Evolutionary conservation across 1,140 invertebrate genomes (phyloP).

Genomic region (Orius insidiosus): DNA sequence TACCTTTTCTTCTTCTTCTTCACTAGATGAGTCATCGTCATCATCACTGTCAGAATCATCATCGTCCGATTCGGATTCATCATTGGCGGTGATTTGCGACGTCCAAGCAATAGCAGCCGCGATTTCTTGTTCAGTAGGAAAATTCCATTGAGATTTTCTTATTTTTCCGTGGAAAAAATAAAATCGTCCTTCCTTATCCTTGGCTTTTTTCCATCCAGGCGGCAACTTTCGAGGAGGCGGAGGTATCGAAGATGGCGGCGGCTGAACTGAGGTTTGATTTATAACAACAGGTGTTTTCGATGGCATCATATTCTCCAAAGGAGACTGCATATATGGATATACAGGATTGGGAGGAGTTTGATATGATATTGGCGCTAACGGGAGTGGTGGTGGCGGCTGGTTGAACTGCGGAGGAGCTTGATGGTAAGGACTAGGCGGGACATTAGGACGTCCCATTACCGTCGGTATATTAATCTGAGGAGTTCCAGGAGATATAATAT

Average conservation of each 20-base stretch:
- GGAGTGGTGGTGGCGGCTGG: too few relatives aligned
- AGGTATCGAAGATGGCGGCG: constrained; percentile 19
- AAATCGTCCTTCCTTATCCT: constrained; percentile 57
- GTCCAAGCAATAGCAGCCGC: not conserved
- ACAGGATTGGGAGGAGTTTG: too few relatives aligned
- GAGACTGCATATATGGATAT: too few relatives aligned
- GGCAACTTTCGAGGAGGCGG: constrained; percentile 49
- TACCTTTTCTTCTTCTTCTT: constrained; percentile 13
- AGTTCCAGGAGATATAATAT: too few relatives aligned
- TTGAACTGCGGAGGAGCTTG: too few relatives aligned
- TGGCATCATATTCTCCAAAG: not conserved
- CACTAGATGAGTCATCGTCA: constrained; percentile 10
- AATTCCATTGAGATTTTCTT: constrained; percentile 73
- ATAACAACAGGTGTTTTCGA: constrained; percentile 12
- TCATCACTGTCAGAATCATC: constrained; percentile 16
- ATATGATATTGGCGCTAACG: too few relatives aligned
- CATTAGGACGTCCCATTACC: too few relatives aligned
- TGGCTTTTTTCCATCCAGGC: constrained; percentile 69
- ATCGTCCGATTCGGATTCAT: constrained; percentile 21
- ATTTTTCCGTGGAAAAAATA: constrained; percentile 85
- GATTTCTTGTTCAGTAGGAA: constrained; percentile 39
- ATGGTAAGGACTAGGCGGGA: too few relatives aligned
- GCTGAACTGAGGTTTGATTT: constrained; percentile 8
- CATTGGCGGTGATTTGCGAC: constrained; percentile 19
- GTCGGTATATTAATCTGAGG: too few relatives aligned